Evolutionary conservation across 2,888 invertebrate genomes (phyloP).

Genomic region (Drosophila cognata): DNA sequence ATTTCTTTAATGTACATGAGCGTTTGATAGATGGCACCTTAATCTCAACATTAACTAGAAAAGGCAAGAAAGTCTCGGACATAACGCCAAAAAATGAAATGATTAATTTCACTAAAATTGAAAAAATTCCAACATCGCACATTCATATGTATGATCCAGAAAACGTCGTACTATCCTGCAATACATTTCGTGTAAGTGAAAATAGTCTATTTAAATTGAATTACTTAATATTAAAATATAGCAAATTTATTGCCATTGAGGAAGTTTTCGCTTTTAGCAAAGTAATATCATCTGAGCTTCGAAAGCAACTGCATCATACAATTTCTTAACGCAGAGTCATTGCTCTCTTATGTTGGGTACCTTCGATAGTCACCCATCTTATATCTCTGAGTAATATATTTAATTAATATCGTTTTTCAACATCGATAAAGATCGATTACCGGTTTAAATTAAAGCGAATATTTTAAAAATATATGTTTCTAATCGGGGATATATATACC

Average conservation of each 20-base stretch:
- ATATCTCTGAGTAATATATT: too few species aligned
- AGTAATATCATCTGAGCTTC: not conserved
- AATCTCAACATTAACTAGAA: conserved; percentile 93
- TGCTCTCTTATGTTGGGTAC: not conserved
- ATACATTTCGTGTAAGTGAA: conserved; percentile 92
- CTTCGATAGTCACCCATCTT: too few species aligned
- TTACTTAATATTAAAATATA: not conserved
- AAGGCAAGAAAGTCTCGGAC: conserved; percentile 90
- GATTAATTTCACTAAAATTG: conserved; percentile 94
- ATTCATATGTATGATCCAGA: conserved; percentile 98
- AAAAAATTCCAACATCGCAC: conserved; percentile 96
- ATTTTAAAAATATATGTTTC: too few species aligned
- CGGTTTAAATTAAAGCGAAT: too few species aligned
- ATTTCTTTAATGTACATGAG: conserved; percentile 95
- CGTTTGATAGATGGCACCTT: conserved; percentile 94
- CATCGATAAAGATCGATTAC: too few species aligned
- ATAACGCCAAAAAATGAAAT: conserved; percentile 95
- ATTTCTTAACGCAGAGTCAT: not conserved
- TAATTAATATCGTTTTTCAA: too few species aligned
- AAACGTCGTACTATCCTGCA: conserved; percentile 95
- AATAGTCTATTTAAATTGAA: not conserved
- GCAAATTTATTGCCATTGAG: not conserved
- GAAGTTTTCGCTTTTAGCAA: not conserved
- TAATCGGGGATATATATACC: too few species aligned
- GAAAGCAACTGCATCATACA: not conserved